Conservation (phyloP, 2,113 vertebrate species). For the Vicugna pacos region DNA sequence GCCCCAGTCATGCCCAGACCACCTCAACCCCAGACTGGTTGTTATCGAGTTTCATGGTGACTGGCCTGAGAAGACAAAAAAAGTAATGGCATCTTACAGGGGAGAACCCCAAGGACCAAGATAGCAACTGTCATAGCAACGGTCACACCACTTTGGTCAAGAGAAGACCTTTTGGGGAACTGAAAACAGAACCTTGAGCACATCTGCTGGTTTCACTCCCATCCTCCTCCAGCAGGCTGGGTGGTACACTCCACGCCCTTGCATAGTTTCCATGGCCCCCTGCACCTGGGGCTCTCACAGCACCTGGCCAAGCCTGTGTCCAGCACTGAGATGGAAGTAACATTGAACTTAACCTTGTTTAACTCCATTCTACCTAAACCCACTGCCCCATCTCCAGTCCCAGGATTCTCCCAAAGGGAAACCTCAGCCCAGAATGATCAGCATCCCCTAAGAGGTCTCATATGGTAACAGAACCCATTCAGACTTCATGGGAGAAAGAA, state of each 20-base stretch:
- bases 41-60: conserved; percentile 63
- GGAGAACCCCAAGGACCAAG: conserved; percentile 69
- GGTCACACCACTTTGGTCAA: background rate
- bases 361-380: background rate
- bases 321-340: background rate
- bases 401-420: background rate
- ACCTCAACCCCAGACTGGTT: background rate
- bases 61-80: conserved; percentile 57
- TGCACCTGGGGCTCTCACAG: conserved; percentile 35
- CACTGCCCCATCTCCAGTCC: background rate
- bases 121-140: conserved; percentile 55
- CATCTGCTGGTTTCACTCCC: conserved; percentile 64
- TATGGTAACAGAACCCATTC: background rate
- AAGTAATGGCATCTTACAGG: conserved; percentile 32
- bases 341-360: background rate
- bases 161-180: conserved; percentile 65
- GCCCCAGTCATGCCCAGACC: background rate
- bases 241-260: conserved; percentile 23
- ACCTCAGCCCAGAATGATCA: background rate
- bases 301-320: conserved; percentile 45
- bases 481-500: background rate
- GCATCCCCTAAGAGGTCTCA: background rate
- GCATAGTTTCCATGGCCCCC: conserved; percentile 15
- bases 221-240: conserved; percentile 35
- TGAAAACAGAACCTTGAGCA: conserved; percentile 48